Conservation (phyloP, 1,140 invertebrate genomes). For the Semibalanus balanoides region DNA sequence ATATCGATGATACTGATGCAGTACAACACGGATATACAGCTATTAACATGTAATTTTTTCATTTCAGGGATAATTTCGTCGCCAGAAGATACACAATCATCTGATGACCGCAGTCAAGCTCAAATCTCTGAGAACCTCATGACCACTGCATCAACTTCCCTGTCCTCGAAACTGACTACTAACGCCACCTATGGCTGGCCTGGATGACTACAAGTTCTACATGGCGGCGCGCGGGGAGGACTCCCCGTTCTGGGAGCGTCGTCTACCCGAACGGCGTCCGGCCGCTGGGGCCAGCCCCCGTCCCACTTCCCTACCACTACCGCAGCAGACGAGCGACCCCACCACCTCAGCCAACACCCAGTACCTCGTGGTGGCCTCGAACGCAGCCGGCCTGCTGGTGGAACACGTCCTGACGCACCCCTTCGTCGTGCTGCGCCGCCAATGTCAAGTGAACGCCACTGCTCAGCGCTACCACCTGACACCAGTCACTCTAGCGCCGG, state of each 20-base stretch:
- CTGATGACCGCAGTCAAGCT: too few species aligned
- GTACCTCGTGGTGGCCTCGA: slow-evolving; percentile 17
- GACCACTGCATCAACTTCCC: too few species aligned
- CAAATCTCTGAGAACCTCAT: too few species aligned
- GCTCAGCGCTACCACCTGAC: slow-evolving; percentile 59
- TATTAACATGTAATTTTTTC: too few species aligned
- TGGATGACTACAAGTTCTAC: slow-evolving; percentile 21
- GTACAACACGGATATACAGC: too few species aligned
- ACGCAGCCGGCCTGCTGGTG: slow-evolving; percentile 56
- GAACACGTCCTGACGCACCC: slow-evolving; percentile 86
- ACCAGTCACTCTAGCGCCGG: slow-evolving; percentile 68
- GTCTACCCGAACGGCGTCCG: slow-evolving; percentile 37
- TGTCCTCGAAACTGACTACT: too few species aligned
- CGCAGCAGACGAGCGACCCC: not conserved
- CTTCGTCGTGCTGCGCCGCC: slow-evolving; percentile 74
- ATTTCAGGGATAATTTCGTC: too few species aligned
- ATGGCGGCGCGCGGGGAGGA: slow-evolving; percentile 18
- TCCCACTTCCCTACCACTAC: not conserved
- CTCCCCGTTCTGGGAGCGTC: slow-evolving; percentile 27
- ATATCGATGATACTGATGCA: too few species aligned
- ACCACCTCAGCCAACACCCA: not conserved
- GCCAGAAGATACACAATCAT: too few species aligned
- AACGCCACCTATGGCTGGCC: slow-evolving; percentile 14
- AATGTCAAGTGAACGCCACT: slow-evolving; percentile 76
- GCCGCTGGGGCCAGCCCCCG: too few species aligned